Evolutionary conservation across 92 coral and sea anemone species (phyloP).

Genomic region (Isaurus tuberculatus): DNA sequence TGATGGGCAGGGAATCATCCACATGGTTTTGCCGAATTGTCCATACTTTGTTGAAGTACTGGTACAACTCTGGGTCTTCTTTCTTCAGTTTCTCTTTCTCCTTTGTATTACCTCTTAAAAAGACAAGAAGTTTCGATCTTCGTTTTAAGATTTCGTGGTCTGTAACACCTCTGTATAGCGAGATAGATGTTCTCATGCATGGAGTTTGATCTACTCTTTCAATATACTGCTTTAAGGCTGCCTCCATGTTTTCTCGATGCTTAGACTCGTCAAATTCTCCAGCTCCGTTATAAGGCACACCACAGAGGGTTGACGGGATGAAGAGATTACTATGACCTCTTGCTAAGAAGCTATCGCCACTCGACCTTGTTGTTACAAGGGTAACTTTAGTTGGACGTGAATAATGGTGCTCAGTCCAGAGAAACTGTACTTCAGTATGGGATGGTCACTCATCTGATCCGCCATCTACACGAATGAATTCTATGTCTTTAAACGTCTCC

Average conservation of each 20-base stretch:
- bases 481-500: slow-evolving; percentile 33
- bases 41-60: slow-evolving; percentile 43
- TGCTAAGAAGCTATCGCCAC: slow-evolving; percentile 60
- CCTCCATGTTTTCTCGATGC: slow-evolving; percentile 35
- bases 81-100: slow-evolving; percentile 49
- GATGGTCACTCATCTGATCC: slow-evolving; percentile 14
- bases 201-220: slow-evolving; percentile 61
- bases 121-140: slow-evolving; percentile 22
- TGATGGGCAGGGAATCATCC: slow-evolving; percentile 42
- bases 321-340: slow-evolving; percentile 56
- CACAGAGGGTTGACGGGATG: slow-evolving; percentile 60
- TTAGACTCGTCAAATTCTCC: slow-evolving; percentile 39
- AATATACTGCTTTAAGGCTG: slow-evolving; percentile 55
- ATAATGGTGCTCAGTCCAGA: slow-evolving; percentile 13
- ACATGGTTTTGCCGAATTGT: slow-evolving; percentile 47
- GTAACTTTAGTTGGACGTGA: slow-evolving; percentile 32
- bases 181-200: slow-evolving; percentile 60
- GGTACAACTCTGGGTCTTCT: slow-evolving; percentile 16
- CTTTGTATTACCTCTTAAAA: slow-evolving; percentile 40
- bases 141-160: slow-evolving; percentile 26
- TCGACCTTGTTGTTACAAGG: slow-evolving; percentile 58
- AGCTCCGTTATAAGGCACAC: slow-evolving; percentile 30
- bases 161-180: slow-evolving; percentile 56
- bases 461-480: slow-evolving; percentile 16
- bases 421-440: slow-evolving; percentile 25